A percentile compares a stretch with the other conserved stretches of the same genome.
These are phyloP conservation scores for Conchocele bisecta DNA, from an alignment of 2,888 invertebrate genomes.

Conservation along the genomic window DNA sequence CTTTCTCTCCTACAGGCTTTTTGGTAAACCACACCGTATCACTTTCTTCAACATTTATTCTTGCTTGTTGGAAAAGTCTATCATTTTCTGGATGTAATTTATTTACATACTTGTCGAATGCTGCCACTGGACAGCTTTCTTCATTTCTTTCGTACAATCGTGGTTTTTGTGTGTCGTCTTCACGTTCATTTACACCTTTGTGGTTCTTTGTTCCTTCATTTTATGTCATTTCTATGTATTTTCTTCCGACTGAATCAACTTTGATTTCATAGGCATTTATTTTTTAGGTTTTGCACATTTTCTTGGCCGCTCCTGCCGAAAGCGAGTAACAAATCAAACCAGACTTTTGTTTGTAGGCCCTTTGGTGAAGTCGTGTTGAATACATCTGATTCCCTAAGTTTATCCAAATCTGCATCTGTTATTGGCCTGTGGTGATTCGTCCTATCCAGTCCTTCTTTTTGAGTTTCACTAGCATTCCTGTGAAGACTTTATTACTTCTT, in stretches of 20 bases:
- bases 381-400: slow-evolving; percentile 8
- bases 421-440: slow-evolving; percentile 21
- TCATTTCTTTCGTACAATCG: slow-evolving; percentile 22
- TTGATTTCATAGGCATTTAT: slow-evolving; percentile 10
- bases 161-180: slow-evolving; percentile 11
- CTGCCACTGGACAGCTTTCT: slow-evolving; percentile 9
- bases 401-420: slow-evolving; percentile 1
- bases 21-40: slow-evolving; percentile 18
- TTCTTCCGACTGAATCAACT: slow-evolving; percentile 7
- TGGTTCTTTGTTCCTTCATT: slow-evolving; percentile 37
- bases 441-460: slow-evolving; percentile 23
- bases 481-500: slow-evolving; percentile 16
- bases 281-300: slow-evolving; percentile 18
- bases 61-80: slow-evolving; percentile 9
- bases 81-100: slow-evolving; percentile 19
- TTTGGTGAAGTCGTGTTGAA: slow-evolving; percentile 4
- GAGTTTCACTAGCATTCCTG: slow-evolving; percentile 18
- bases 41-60: neutral
- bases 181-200: slow-evolving; percentile 3
- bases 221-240: slow-evolving; percentile 24
- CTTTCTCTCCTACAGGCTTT: slow-evolving; percentile 5
- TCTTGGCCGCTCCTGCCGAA: slow-evolving; percentile 33
- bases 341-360: slow-evolving; percentile 22
- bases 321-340: slow-evolving; percentile 35
- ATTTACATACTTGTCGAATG: slow-evolving; percentile 10